These are phyloP conservation scores for Verasper variegatus DNA, from an alignment of 2,113 vertebrate species.

Conservation along the genomic window DNA sequence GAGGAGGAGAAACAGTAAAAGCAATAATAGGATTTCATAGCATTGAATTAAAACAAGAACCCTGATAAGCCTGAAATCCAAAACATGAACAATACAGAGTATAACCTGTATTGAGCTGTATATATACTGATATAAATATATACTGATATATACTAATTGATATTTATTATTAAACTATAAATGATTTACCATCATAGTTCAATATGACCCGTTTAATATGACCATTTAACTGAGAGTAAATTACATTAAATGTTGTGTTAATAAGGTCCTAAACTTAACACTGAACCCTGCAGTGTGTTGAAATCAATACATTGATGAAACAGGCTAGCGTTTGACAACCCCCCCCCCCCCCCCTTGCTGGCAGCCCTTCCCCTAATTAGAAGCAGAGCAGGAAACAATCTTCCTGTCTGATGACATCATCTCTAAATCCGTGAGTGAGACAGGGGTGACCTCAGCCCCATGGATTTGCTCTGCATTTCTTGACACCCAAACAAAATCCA, in stretches of 20 bases:
- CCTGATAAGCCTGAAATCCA: too few relatives aligned
- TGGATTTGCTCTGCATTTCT: constrained; percentile 67
- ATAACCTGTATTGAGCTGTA: too few relatives aligned
- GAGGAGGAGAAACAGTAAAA: too few relatives aligned
- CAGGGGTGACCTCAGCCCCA: constrained; percentile 67
- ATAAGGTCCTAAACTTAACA: background rate
- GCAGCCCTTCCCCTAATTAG: constrained; percentile 65
- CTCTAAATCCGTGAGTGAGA: constrained; percentile 63
- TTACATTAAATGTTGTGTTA: background rate
- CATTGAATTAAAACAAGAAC: too few relatives aligned
- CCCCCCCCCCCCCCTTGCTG: constrained; percentile 7
- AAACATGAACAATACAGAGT: too few relatives aligned
- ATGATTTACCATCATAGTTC: too few relatives aligned
- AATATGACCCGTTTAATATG: too few relatives aligned
- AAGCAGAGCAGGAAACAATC: constrained; percentile 77
- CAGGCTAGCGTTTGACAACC: background rate
- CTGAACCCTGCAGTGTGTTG: background rate
- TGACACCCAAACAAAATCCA: constrained; percentile 67
- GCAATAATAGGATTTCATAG: too few relatives aligned
- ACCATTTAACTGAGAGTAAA: background rate
- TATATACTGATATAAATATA: too few relatives aligned
- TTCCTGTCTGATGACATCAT: constrained; percentile 77
- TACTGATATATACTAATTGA: too few relatives aligned
- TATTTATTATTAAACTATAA: too few relatives aligned
- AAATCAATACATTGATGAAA: constrained; percentile 4